Conservation (phyloP, 2,888 invertebrate genomes). For the Epinotia demarniana region DNA sequence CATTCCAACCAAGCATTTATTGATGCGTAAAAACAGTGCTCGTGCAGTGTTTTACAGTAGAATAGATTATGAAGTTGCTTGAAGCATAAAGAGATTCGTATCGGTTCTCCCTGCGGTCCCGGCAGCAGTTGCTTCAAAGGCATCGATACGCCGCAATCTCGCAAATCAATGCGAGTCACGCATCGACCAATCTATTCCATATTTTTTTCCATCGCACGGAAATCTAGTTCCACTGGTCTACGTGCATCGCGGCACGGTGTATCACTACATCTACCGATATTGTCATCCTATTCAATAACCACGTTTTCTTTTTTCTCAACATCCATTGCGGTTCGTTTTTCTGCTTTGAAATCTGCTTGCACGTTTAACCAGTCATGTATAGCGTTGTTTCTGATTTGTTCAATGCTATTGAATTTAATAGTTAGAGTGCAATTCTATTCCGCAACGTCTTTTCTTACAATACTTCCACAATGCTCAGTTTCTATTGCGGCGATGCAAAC, state of each 20-base stretch:
- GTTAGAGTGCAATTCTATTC: conserved; percentile 10
- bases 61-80: conserved; percentile 23
- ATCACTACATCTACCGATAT: conserved; percentile 37
- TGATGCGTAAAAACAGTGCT: conserved; percentile 7
- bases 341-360: conserved; percentile 30
- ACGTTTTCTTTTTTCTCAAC: conserved; percentile 7
- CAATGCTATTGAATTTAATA: conserved; percentile 1
- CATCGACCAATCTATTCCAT: conserved; percentile 59
- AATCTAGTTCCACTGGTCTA: conserved; percentile 66
- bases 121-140: conserved; percentile 32
- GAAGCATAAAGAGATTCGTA: conserved; percentile 31
- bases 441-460: background rate
- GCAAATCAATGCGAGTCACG: conserved; percentile 55
- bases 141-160: conserved; percentile 45
- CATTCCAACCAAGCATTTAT: conserved; percentile 12
- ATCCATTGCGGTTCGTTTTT: conserved; percentile 42
- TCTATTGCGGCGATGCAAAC: background rate
- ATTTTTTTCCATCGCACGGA: conserved; percentile 62
- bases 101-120: background rate
- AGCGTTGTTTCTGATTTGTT: background rate
- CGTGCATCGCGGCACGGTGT: conserved; percentile 64
- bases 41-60: conserved; percentile 17
- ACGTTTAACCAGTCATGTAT: conserved; percentile 18
- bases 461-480: background rate
- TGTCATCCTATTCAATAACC: conserved; percentile 17